Evolutionary conservation across 2,888 invertebrate genomes (phyloP).

Genomic region (Eledone cirrhosa): DNA sequence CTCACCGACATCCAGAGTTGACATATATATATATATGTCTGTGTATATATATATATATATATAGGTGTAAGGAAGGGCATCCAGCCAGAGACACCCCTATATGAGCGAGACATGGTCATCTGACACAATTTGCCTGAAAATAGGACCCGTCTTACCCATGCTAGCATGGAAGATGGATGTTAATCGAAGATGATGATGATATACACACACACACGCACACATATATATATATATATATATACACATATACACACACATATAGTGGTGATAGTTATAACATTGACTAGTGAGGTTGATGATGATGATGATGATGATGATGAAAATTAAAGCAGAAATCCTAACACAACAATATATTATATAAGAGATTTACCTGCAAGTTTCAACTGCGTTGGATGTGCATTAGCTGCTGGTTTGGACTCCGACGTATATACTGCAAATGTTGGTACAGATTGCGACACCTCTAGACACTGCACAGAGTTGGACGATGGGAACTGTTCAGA

Average conservation of each 20-base stretch:
- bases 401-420: constrained; percentile 37
- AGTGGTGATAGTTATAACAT: not conserved
- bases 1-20: no score
- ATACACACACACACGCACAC: no score
- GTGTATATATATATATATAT: no score
- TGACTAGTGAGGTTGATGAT: not conserved
- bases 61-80: no score
- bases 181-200: no score
- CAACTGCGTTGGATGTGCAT: constrained; percentile 32
- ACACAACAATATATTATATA: not conserved
- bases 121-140: no score
- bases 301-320: not conserved
- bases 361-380: constrained; percentile 32
- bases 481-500: not conserved
- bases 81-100: no score
- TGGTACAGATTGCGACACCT: constrained; percentile 57
- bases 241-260: not conserved
- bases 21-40: no score
- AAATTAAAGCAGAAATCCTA: not conserved
- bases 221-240: no score
- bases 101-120: no score
- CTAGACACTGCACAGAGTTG: constrained; percentile 28
- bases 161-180: no score
- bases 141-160: no score
- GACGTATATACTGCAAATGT: constrained; percentile 55